Percentiles rank a stretch among this genome's conserved stretches.
These are phyloP conservation scores for Upupa epops DNA, from an alignment of 2,113 vertebrate genomes.

Conservation along the genomic window DNA sequence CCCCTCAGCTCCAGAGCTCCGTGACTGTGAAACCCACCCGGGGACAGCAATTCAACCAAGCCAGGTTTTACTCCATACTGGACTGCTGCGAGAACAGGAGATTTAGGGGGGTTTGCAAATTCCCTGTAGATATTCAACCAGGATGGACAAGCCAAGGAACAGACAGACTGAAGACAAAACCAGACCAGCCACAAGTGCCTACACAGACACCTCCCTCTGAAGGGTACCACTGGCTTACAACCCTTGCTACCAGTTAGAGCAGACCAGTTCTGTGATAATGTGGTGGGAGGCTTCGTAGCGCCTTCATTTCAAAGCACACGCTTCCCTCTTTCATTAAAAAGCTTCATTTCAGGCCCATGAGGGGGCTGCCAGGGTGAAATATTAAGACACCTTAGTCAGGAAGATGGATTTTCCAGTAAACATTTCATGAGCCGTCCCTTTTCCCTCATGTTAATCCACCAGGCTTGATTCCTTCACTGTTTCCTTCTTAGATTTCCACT, in stretches of 20 bases:
- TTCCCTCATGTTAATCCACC: not conserved
- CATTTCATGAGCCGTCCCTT: not conserved
- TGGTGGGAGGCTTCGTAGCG: not conserved
- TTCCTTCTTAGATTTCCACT: conserved; percentile 11
- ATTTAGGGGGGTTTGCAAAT: not conserved
- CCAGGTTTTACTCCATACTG: not conserved
- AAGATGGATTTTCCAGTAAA: not conserved
- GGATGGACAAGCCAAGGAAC: not conserved
- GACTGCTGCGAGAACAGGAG: not conserved
- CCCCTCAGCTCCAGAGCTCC: too few relatives aligned
- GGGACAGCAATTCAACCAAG: too few relatives aligned
- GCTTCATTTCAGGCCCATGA: not conserved
- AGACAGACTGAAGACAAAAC: not conserved
- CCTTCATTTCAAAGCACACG: not conserved
- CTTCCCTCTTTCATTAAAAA: not conserved
- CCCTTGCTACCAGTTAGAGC: not conserved
- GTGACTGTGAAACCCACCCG: too few relatives aligned
- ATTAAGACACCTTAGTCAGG: not conserved
- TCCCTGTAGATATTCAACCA: not conserved
- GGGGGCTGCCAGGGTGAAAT: not conserved
- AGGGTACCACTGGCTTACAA: not conserved
- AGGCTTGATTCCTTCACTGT: not conserved
- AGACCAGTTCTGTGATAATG: not conserved
- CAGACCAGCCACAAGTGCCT: too few relatives aligned
- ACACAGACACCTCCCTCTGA: not conserved